These are phyloP conservation scores for Cistogaster globosa DNA, from an alignment of 2,888 invertebrate species.

Conservation along the genomic window DNA sequence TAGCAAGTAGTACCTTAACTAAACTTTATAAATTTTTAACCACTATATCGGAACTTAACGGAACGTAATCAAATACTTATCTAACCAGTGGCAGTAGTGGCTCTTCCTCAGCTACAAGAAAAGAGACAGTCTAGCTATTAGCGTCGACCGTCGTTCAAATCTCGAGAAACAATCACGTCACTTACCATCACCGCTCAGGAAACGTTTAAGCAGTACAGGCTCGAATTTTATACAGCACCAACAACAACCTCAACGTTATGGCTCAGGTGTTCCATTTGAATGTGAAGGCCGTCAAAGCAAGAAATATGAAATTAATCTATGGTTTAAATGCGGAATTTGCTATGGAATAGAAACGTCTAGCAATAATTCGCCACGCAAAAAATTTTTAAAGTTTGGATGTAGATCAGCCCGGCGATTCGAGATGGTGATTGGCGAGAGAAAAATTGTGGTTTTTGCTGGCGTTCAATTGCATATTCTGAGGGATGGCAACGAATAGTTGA, in stretches of 20 bases:
- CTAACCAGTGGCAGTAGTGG: slow-evolving; percentile 66
- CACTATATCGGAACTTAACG: slow-evolving; percentile 79
- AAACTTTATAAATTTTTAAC: slow-evolving; percentile 71
- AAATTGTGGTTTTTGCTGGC: slow-evolving; percentile 81
- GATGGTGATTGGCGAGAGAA: slow-evolving; percentile 83
- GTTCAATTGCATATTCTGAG: slow-evolving; percentile 84
- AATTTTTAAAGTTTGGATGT: no score
- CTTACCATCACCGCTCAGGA: slow-evolving; percentile 81
- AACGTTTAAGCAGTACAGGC: slow-evolving; percentile 73
- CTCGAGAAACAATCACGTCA: slow-evolving; percentile 80
- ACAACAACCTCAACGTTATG: slow-evolving; percentile 71
- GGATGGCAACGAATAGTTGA: slow-evolving; percentile 87
- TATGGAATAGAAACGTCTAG: slow-evolving; percentile 83
- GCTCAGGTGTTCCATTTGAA: slow-evolving; percentile 80
- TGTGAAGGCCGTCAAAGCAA: slow-evolving; percentile 84
- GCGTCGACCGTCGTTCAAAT: slow-evolving; percentile 69
- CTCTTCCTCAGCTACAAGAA: slow-evolving; percentile 53
- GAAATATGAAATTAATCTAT: slow-evolving; percentile 83
- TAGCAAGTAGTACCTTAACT: slow-evolving; percentile 60
- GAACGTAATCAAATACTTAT: slow-evolving; percentile 68
- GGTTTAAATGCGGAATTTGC: slow-evolving; percentile 84
- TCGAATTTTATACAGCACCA: slow-evolving; percentile 68
- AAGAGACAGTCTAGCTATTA: slow-evolving; percentile 73
- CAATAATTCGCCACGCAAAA: no score
- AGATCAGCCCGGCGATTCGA: no score